A percentile compares a stretch with the other conserved stretches of the same genome.
Evolutionary conservation across 2,113 vertebrate genomes (phyloP).

Genomic region (Camelus dromedarius): DNA sequence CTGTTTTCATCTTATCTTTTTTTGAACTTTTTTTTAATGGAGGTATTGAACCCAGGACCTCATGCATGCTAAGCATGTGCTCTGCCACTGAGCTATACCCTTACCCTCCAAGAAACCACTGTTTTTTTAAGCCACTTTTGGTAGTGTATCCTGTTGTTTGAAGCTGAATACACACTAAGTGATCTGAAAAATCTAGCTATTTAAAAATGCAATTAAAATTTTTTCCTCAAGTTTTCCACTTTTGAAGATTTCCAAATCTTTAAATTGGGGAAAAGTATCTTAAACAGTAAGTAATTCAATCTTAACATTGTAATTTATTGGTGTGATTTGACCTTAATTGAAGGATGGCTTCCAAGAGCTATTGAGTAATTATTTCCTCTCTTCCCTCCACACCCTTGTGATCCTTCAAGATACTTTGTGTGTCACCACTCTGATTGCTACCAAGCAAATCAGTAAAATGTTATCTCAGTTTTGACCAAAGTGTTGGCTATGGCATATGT

Average conservation of each 20-base stretch:
- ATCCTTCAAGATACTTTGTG: background rate
- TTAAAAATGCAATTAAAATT: background rate
- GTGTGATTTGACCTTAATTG: background rate
- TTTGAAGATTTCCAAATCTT: background rate
- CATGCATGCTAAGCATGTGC: too few relatives aligned
- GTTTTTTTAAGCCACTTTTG: background rate
- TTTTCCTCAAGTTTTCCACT: background rate
- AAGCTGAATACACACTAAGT: background rate
- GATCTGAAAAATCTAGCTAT: background rate
- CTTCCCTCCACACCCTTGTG: background rate
- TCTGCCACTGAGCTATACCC: too few relatives aligned
- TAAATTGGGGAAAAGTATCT: background rate
- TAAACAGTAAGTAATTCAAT: background rate
- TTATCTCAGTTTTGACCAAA: background rate
- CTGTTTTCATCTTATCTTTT: background rate
- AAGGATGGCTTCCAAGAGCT: background rate
- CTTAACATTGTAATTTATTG: background rate
- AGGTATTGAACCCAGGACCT: too few relatives aligned
- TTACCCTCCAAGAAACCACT: too few relatives aligned
- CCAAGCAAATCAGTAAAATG: background rate
- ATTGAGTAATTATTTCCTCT: background rate
- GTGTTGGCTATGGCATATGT: background rate
- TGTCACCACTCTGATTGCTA: background rate
- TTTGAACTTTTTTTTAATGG: too few relatives aligned
- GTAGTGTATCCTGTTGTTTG: background rate